Evolutionary conservation across 2,888 invertebrate species (phyloP).

Genomic region (Oithona nana): DNA sequence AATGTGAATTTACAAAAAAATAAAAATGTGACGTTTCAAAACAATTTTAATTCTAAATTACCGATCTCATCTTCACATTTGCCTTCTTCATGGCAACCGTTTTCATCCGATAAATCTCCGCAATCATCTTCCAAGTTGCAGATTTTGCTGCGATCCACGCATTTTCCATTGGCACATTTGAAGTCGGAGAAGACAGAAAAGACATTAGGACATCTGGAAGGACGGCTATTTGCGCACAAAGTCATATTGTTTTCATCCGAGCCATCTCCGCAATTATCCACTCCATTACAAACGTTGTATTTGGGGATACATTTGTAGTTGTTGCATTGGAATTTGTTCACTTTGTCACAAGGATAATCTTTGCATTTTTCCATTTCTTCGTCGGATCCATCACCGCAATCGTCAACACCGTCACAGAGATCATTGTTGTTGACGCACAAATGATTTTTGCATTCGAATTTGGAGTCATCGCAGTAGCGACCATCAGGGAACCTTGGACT

Average conservation of each 20-base stretch:
- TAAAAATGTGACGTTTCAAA: too few species aligned
- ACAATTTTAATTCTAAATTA: too few species aligned
- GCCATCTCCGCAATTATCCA: slow-evolving; percentile 83
- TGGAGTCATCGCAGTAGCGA: slow-evolving; percentile 66
- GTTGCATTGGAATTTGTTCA: slow-evolving; percentile 67
- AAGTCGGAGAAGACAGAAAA: slow-evolving; percentile 47
- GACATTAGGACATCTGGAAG: slow-evolving; percentile 33
- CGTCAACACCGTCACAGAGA: slow-evolving; percentile 73
- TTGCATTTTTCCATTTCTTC: slow-evolving; percentile 56
- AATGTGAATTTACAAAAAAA: too few species aligned
- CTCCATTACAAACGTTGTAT: slow-evolving; percentile 50
- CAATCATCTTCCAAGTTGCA: slow-evolving; percentile 83
- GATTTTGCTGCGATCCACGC: slow-evolving; percentile 53
- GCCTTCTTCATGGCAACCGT: slow-evolving; percentile 50
- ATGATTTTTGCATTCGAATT: slow-evolving; percentile 80
- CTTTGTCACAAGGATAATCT: slow-evolving; percentile 52
- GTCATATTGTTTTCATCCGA: slow-evolving; percentile 91
- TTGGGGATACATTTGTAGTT: slow-evolving; percentile 64
- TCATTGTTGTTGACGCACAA: slow-evolving; percentile 74
- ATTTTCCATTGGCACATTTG: slow-evolving; percentile 68
- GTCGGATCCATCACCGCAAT: slow-evolving; percentile 78
- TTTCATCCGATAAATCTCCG: slow-evolving; percentile 70
- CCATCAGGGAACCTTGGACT: slow-evolving; percentile 71
- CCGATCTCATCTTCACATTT: slow-evolving; percentile 7
- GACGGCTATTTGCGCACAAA: slow-evolving; percentile 53